phyloP scores from a whole-genome alignment of 2,797 vertebrate genomes.

The Poecilia gillii region DNA sequence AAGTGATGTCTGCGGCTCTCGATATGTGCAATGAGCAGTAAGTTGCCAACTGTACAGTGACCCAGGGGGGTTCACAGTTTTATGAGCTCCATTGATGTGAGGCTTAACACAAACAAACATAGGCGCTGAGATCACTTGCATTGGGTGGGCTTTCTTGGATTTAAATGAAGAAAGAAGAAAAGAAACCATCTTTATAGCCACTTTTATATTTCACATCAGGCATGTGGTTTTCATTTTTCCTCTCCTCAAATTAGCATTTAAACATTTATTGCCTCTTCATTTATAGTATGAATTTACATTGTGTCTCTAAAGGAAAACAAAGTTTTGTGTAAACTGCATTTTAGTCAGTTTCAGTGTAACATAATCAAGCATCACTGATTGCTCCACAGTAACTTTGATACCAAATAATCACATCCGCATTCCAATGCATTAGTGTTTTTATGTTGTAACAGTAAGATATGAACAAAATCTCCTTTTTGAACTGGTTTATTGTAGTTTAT shows the following conservation, averaged over 20 bases:
- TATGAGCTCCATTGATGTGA: slow-evolving; percentile 49
- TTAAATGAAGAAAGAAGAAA: slow-evolving; percentile 10
- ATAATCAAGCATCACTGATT: slow-evolving; percentile 17
- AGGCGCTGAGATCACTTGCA: slow-evolving; percentile 20
- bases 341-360: slow-evolving; percentile 8
- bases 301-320: background rate
- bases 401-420: background rate
- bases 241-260: slow-evolving; percentile 3
- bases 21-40: slow-evolving; percentile 69
- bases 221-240: background rate
- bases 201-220: background rate
- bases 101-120: slow-evolving; percentile 43
- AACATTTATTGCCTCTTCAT: background rate
- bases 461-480: background rate
- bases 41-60: slow-evolving; percentile 64
- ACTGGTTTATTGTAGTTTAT: background rate
- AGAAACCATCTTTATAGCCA: background rate
- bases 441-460: background rate
- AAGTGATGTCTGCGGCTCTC: slow-evolving; percentile 50
- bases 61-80: slow-evolving; percentile 63
- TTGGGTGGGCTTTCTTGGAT: slow-evolving; percentile 27
- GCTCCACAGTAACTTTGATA: slow-evolving; percentile 19
- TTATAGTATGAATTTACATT: background rate
- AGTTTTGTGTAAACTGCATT: background rate
- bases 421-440: background rate